Evolutionary conservation across 2,797 vertebrate genomes (phyloP), one percentile per base, ranked within the genome.

Genomic region (Pangasius krempfi): DNA sequence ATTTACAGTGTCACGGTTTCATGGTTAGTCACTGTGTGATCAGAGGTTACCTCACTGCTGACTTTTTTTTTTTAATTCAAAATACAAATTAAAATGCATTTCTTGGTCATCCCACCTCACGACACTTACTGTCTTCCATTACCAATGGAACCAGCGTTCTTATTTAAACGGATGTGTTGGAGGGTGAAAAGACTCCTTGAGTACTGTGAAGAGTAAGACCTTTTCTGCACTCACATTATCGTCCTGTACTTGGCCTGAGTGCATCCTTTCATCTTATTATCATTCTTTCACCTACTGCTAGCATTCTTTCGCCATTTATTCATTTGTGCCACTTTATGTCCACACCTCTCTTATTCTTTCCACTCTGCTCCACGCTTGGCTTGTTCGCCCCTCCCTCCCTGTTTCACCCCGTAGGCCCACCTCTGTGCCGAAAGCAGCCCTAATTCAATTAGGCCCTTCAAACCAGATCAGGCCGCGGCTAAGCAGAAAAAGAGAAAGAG

Each of bases 401-500:
- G 47, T 62, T 89, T 87, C 73, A 88, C 82, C 88, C 62, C 5
- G 2, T 27, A 54, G 81, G 68, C 76, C 88, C 86, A 85, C 83
- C 75, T 81, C 88, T 88, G 90, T 93, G 96, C 96, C 95, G 95
- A 97, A 96, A 97, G 95, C 94, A 94, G 92, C 92, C 95, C 93
- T 96, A 95, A 97, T 96, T 97, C 96, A 96, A 97, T 97, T 96
- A 96, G 91, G 93, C 94, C 94, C 94, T 95, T 97, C 96, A 95
- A 96, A 97, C 96, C 95, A 96, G 96, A 97, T 97, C 96, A 96
- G 96, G 95, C 91, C 92, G 92, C 94, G 94, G 95, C 95, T 94
- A 96, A 97, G 96, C 96, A 94, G 96, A 96, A 96, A 85, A 96
- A 96, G 94, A 95, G 89, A 94, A 96, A 94, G 95, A 96, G 95